Evolutionary conservation across 1,140 invertebrate species (phyloP), one percentile per base, ranked within the genome.

Genomic region (Calephelis nemesis): DNA sequence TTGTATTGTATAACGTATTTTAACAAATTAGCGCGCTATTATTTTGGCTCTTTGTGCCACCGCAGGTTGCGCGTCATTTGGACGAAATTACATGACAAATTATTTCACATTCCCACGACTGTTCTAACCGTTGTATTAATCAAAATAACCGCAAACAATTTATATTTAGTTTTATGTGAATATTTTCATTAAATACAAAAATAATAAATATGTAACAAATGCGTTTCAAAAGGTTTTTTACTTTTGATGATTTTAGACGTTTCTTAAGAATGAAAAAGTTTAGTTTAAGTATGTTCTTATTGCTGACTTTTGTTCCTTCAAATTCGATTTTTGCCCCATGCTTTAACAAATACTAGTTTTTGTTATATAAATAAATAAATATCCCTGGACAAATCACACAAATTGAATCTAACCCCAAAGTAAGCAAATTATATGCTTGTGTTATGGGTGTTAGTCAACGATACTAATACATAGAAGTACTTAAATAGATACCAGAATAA

Each of bases 81-180:
- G 68, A 47, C 63, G 58, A 60, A 60, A 60, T 54, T 71, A 69
- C 54, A 69, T 69, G 68, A 69, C 68, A 67, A 71, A 71, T 67
- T 71, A 67, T 71, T 67, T 67, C 63, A 54, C 67, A 63, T 64
- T 63, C 62, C 58, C 67, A 67, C 62, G 66, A 71, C 60, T 60
- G 69, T 71, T 71, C 62, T 71, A 62, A 52, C 69, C 58, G 69
- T 71, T 62, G 19, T 71, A 67, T 71, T 71, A 71, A 71, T 71
- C 62, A 67, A 71, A 71, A 66, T 71, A 71, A 71, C 69, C 65
- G 60, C 67, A 58, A 19, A 60, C 40, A 60, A 42, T 60, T 69
- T 68, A 39, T 30, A 67, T 58, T 67, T 67, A 67, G 45, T 47
- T 19, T 30, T 30, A 58, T 15, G 65, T 39, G 15, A 12, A 45